Evolutionary conservation across 1,140 invertebrate genomes (phyloP), one percentile per base, ranked within the genome.

Genomic region (Micrasema minimum): DNA sequence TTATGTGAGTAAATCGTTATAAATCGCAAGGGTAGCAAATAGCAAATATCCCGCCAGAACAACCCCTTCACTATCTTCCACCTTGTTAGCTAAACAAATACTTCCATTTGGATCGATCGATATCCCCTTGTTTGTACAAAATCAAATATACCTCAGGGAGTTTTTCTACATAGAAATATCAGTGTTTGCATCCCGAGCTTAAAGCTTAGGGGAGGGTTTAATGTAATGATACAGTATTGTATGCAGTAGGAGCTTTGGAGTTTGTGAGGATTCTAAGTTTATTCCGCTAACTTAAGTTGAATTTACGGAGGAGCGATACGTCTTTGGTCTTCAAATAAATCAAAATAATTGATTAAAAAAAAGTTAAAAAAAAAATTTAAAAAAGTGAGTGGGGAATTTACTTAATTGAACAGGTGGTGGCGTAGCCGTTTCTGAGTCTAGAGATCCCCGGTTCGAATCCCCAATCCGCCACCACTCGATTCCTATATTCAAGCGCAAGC

Each of bases 41-140:
- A n/a, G n/a, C n/a, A n/a, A n/a, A n/a, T 38, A 6, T 45, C 14
- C 14, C 11, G 11, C 41, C 11, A 2, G 2, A 2, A n/a, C 41
- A 53, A 53, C 50, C 50, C 50, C 26, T 31, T 31, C 26, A 12
- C 18, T 22, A 22, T 53, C 50, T 53, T 68, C 66, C 51, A 37
- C 48, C 35, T 68, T 57, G 66, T 68, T 68, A 68, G 66, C 51
- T 57, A 18, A 51, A 41, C 31, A 68, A 68, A 68, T 55, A 68
- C 48, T 68, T 31, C 37, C 55, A 50, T 37, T 43, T 41, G 35
- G 23, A 68, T 41, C 55, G 31, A 57, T 68, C 48, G 66, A 68
- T 38, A 9, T 14, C 50, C 10, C 43, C 22, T 43, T 41, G 66
- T 50, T 53, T 53, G 23, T 35, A 26, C 1, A 53, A 22, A 53